A percentile compares a stretch with the other conserved stretches of the same genome.
Conservation (phyloP, 2,888 invertebrate genomes). For the Microplitis deprimator region DNA sequence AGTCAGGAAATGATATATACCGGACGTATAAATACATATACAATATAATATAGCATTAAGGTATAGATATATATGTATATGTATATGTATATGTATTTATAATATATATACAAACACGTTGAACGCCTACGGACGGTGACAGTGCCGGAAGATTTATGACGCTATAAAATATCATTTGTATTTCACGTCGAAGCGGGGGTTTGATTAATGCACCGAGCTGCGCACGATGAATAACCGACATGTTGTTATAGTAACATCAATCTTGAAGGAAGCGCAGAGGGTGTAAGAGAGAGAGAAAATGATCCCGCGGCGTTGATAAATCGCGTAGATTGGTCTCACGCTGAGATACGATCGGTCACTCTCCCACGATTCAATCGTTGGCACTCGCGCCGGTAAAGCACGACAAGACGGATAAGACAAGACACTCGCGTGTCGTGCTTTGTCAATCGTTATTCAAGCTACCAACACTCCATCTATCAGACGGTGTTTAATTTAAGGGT, state of each 20-base stretch:
- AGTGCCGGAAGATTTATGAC: slow-evolving; percentile 68
- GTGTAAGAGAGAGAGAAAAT: slow-evolving; percentile 33
- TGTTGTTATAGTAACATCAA: slow-evolving; percentile 67
- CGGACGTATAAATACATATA: not conserved
- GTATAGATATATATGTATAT: not conserved
- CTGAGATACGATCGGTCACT: slow-evolving; percentile 63
- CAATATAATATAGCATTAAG: not conserved
- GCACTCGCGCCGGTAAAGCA: slow-evolving; percentile 46
- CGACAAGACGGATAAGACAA: slow-evolving; percentile 27
- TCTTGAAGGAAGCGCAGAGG: slow-evolving; percentile 57
- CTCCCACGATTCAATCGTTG: slow-evolving; percentile 64
- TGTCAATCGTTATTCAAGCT: slow-evolving; percentile 32
- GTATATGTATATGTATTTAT: not conserved
- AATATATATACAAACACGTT: slow-evolving; percentile 4
- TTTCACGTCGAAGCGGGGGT: slow-evolving; percentile 68
- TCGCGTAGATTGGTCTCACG: slow-evolving; percentile 63
- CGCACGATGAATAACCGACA: slow-evolving; percentile 66
- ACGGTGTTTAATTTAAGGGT: not conserved
- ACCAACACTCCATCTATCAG: slow-evolving; percentile 8
- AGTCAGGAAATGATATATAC: not conserved
- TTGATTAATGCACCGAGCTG: slow-evolving; percentile 66
- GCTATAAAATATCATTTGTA: slow-evolving; percentile 72
- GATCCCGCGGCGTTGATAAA: slow-evolving; percentile 63
- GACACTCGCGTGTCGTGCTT: slow-evolving; percentile 34
- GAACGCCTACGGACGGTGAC: slow-evolving; percentile 57